These are phyloP conservation scores for Reticulitermes speratus DNA, from an alignment of 1,140 invertebrate genomes.

Conservation along the genomic window DNA sequence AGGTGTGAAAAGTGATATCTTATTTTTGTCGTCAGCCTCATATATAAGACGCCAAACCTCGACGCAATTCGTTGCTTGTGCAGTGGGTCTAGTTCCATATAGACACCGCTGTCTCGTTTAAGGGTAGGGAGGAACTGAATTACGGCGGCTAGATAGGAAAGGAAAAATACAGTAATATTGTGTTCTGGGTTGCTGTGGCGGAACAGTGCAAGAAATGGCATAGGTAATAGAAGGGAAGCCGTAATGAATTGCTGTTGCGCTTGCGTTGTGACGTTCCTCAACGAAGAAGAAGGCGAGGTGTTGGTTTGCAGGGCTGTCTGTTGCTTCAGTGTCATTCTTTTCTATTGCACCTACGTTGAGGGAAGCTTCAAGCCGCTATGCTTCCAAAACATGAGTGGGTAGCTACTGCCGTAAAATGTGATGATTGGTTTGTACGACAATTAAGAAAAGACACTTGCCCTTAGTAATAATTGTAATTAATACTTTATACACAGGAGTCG, in stretches of 20 bases:
- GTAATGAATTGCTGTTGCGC: neutral
- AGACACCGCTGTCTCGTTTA: neutral
- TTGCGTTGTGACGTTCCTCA: neutral
- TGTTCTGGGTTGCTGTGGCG: neutral
- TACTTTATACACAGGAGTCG: no score
- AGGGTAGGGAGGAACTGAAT: neutral
- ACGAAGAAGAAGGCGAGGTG: neutral
- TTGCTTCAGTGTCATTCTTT: no score
- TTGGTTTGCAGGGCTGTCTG: no score
- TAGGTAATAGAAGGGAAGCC: neutral
- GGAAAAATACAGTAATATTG: neutral
- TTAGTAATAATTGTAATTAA: no score
- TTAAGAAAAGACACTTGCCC: no score
- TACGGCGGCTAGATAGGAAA: neutral
- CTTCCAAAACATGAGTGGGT: no score
- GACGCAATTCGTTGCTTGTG: neutral
- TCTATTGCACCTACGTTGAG: no score
- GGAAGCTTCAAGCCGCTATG: no score
- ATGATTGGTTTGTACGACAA: no score
- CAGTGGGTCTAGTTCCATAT: neutral
- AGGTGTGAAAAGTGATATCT: constrained; percentile 31
- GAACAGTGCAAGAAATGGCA: neutral
- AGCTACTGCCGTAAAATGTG: no score
- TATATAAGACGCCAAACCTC: neutral
- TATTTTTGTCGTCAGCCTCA: constrained; percentile 2